Percentiles rank a stretch among this genome's conserved stretches.
Conservation (phyloP, 2,113 vertebrate genomes). For the Arizona elegans region DNA sequence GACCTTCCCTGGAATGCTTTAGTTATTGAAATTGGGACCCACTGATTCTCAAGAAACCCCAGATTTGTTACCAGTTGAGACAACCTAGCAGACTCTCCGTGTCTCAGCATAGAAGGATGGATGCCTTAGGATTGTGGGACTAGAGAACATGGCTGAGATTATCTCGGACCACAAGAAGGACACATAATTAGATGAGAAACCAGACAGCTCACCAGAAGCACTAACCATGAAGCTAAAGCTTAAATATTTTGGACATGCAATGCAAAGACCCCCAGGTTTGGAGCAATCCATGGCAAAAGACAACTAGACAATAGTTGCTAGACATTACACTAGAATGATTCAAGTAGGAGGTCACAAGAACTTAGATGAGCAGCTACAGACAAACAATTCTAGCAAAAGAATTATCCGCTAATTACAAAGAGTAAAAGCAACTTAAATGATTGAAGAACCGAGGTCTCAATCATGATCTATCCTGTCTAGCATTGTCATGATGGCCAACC, state of each 20-base stretch:
- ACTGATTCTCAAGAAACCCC: not conserved
- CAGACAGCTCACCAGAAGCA: not conserved
- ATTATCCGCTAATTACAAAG: not conserved
- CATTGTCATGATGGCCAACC: not conserved
- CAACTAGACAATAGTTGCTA: not conserved
- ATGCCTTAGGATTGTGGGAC: not conserved
- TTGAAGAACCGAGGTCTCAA: not conserved
- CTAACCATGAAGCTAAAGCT: not conserved
- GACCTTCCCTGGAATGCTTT: not conserved
- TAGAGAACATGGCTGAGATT: not conserved
- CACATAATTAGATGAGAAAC: not conserved
- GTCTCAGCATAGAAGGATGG: not conserved
- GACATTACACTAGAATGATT: not conserved
- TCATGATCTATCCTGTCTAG: not conserved
- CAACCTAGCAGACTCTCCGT: not conserved
- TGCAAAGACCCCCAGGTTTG: not conserved
- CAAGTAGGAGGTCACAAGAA: not conserved
- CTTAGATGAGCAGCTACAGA: not conserved
- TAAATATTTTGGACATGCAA: not conserved
- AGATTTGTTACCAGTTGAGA: not conserved
- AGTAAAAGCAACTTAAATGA: not conserved
- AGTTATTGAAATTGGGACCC: not conserved
- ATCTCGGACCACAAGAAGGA: not conserved
- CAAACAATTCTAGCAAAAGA: not conserved
- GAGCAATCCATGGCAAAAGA: not conserved